Conservation (phyloP, 2,888 invertebrate species). For the Diachrysia chrysitis region DNA sequence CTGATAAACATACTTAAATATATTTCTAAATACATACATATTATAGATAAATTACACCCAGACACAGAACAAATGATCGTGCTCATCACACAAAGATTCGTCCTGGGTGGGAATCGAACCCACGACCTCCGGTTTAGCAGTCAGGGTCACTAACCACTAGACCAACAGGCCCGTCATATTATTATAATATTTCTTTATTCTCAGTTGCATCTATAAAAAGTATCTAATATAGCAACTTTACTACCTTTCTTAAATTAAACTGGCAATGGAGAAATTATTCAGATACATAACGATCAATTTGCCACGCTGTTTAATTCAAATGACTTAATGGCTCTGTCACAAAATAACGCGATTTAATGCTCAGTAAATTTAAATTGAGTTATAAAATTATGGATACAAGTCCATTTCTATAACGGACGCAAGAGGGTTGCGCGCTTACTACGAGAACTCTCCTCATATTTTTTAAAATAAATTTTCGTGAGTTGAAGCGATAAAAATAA, state of each 20-base stretch:
- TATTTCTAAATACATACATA: too few species aligned
- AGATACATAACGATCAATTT: slow-evolving; percentile 41
- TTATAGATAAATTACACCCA: too few species aligned
- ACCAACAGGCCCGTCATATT: too few species aligned
- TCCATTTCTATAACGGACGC: slow-evolving; percentile 18
- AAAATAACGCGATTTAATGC: slow-evolving; percentile 42
- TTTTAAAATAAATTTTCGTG: neutral
- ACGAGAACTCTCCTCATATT: slow-evolving; percentile 22
- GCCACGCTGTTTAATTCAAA: slow-evolving; percentile 45
- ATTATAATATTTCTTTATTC: too few species aligned
- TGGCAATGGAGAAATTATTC: slow-evolving; percentile 12
- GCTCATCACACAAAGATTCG: too few species aligned
- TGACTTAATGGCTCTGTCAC: slow-evolving; percentile 36
- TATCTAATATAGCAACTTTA: too few species aligned
- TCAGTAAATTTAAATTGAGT: slow-evolving; percentile 49
- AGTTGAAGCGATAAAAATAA: neutral
- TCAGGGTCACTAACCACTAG: too few species aligned
- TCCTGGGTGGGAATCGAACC: too few species aligned
- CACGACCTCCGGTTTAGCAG: too few species aligned
- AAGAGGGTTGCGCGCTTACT: slow-evolving; percentile 20
- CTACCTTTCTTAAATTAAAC: slow-evolving; percentile 18
- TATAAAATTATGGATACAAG: slow-evolving; percentile 46
- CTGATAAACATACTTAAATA: too few species aligned
- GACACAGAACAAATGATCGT: too few species aligned
- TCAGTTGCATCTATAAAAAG: too few species aligned